Conservation (phyloP, 2,888 invertebrate species). For the Lasioglossum zephyrum region DNA sequence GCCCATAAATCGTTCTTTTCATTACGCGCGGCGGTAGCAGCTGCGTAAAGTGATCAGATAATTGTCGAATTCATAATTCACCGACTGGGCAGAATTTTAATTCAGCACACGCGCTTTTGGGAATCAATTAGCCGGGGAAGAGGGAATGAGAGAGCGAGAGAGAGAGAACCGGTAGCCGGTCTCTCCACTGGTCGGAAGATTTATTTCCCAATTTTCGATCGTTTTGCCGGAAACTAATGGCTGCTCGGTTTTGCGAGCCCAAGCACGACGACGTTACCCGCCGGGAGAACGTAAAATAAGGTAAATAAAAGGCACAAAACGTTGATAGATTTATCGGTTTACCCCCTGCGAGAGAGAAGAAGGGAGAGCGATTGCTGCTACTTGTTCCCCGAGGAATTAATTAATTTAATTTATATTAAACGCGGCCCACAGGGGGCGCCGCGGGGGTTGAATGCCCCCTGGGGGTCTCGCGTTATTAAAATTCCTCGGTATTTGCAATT, state of each 20-base stretch:
- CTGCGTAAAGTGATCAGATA: constrained; percentile 14
- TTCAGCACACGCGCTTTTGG: not conserved
- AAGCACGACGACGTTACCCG: not conserved
- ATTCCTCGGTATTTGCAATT: constrained; percentile 52
- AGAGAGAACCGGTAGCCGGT: not conserved
- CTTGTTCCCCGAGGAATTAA: not conserved
- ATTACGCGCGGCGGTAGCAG: not conserved
- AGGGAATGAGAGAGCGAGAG: not conserved
- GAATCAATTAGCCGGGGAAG: not conserved
- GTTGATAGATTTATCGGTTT: not conserved
- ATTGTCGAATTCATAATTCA: constrained; percentile 8
- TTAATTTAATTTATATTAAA: constrained; percentile 31
- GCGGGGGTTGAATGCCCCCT: constrained; percentile 24
- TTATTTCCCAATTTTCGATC: constrained; percentile 18
- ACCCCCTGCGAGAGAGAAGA: not conserved
- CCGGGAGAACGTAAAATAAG: not conserved
- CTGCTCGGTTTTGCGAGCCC: not conserved
- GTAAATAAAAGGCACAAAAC: not conserved
- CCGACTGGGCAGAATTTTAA: not conserved
- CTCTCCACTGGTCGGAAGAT: not conserved
- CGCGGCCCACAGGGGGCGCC: not conserved
- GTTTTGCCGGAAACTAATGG: constrained; percentile 7
- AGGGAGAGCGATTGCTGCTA: not conserved
- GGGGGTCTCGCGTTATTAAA: constrained; percentile 29
- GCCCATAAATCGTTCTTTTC: not conserved